These are phyloP conservation scores for Hoplias malabaricus DNA, from an alignment of 2,113 vertebrate species.

Conservation along the genomic window DNA sequence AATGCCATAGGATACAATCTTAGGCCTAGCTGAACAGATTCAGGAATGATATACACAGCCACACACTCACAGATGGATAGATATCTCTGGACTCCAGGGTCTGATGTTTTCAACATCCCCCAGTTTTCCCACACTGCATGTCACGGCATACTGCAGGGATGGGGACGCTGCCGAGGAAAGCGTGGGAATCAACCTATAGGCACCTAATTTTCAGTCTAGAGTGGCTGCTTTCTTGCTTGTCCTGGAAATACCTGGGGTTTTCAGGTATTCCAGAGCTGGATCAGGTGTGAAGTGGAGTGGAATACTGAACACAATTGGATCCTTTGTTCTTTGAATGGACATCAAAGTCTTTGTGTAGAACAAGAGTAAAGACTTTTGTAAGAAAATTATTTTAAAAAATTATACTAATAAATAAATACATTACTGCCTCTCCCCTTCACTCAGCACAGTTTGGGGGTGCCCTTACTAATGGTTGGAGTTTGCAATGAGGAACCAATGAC, in stretches of 20 bases:
- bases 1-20: neutral
- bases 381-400: too few species aligned
- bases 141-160: neutral
- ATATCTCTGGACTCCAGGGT: constrained; percentile 7
- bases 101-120: neutral
- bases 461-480: too few species aligned
- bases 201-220: neutral
- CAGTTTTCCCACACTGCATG: neutral
- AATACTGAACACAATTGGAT: too few species aligned
- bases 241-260: neutral
- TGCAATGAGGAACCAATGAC: too few species aligned
- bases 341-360: neutral
- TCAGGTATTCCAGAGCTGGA: neutral
- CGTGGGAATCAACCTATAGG: neutral
- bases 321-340: neutral
- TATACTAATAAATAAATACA: too few species aligned
- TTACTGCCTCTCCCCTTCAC: too few species aligned
- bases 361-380: too few species aligned
- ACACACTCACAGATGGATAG: constrained; percentile 16
- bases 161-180: neutral
- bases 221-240: neutral
- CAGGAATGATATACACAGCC: neutral
- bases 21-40: constrained; percentile 5
- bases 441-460: too few species aligned
- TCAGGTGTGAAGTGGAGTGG: neutral